phyloP scores from a whole-genome alignment of 2,113 vertebrate genomes.

The Leptodactylus fuscus region DNA sequence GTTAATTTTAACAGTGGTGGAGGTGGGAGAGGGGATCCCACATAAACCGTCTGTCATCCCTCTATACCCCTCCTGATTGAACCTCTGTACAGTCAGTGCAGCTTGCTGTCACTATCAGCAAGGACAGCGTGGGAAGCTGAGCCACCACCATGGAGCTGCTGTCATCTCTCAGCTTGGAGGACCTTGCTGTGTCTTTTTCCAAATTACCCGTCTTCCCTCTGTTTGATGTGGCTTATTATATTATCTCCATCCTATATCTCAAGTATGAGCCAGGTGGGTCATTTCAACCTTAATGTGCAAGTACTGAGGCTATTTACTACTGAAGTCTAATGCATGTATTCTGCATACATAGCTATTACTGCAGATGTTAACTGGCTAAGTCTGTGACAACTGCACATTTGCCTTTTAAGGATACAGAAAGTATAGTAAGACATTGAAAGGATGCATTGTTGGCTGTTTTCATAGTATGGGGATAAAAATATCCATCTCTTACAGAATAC shows the following conservation, averaged over 20 bases:
- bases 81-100: conserved; percentile 13
- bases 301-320: background rate
- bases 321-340: background rate
- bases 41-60: background rate
- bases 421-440: background rate
- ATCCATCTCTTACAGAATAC: too few species aligned
- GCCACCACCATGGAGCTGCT: conserved; percentile 86
- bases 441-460: background rate
- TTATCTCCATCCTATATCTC: conserved; percentile 96
- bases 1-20: conserved; percentile 41
- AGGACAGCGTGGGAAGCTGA: conserved; percentile 32
- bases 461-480: too few species aligned
- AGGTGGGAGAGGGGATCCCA: conserved; percentile 28
- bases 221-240: conserved; percentile 95
- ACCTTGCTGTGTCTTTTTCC: conserved; percentile 87
- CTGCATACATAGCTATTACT: background rate
- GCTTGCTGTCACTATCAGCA: conserved; percentile 32
- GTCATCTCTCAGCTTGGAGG: conserved; percentile 84
- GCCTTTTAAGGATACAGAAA: conserved; percentile 37
- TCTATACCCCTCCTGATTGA: background rate
- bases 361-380: background rate
- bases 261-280: conserved; percentile 94
- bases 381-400: background rate
- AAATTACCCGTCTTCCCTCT: conserved; percentile 92
- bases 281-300: background rate